Evolutionary conservation across 2,797 vertebrate genomes (phyloP).

Genomic region (Oreochromis mossambicus): DNA sequence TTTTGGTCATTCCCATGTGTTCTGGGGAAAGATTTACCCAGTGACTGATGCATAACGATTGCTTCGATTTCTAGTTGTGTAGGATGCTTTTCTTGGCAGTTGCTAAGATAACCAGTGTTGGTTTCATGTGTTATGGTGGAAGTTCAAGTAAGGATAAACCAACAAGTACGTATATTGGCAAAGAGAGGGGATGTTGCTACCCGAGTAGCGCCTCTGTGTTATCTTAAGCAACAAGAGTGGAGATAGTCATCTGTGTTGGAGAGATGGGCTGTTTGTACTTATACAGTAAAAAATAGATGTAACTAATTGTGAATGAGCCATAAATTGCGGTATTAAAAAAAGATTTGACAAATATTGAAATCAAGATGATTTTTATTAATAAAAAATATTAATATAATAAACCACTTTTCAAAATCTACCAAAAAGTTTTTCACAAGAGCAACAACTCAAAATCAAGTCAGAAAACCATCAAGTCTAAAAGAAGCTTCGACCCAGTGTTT

Average conservation of each 20-base stretch:
- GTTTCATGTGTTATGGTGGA: background rate
- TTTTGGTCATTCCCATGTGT: background rate
- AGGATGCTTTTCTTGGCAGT: background rate
- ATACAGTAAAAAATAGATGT: background rate
- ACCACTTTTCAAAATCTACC: background rate
- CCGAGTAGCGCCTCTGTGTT: background rate
- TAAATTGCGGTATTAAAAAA: background rate
- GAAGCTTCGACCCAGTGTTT: background rate
- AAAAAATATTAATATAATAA: background rate
- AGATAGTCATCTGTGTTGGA: background rate
- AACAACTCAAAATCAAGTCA: background rate
- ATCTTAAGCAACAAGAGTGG: background rate
- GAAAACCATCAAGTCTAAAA: background rate
- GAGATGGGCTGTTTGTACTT: background rate
- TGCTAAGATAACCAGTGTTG: background rate
- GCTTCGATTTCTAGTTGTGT: background rate
- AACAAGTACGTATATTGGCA: background rate
- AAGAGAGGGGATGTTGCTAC: background rate
- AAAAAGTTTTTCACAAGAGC: background rate
- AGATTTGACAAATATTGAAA: background rate
- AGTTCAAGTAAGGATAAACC: background rate
- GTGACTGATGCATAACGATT: background rate
- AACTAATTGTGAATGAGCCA: background rate
- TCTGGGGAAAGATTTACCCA: background rate
- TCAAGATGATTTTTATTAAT: background rate